Conservation (phyloP, 2,888 invertebrate genomes). For the Theretra japonica region DNA sequence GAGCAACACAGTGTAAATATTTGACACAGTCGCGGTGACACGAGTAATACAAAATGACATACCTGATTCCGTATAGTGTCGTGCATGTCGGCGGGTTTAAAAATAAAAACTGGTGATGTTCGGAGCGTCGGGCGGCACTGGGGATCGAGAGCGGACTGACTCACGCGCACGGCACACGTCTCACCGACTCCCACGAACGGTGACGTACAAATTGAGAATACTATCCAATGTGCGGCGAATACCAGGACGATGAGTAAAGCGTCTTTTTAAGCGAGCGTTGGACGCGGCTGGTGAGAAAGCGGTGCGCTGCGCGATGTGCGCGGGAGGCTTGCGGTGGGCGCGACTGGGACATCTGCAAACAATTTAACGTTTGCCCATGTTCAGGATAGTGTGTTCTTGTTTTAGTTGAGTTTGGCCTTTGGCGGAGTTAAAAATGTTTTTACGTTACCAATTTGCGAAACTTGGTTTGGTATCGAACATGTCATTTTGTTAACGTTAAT, state of each 20-base stretch:
- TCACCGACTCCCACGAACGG: conserved; percentile 44
- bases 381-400: not conserved
- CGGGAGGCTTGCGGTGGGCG: conserved; percentile 49
- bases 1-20: conserved; percentile 10
- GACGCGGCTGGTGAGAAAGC: conserved; percentile 42
- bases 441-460: not conserved
- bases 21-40: conserved; percentile 14
- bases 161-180: conserved; percentile 30
- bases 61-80: conserved; percentile 64
- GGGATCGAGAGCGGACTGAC: conserved; percentile 58
- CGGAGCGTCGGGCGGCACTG: conserved; percentile 46
- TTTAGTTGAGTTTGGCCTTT: no score
- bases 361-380: conserved; percentile 15
- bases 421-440: not conserved
- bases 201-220: conserved; percentile 47
- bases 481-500: no score
- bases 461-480: no score
- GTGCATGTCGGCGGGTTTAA: conserved; percentile 50
- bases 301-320: conserved; percentile 43
- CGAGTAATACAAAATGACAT: conserved; percentile 31
- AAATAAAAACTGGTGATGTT: conserved; percentile 29
- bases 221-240: conserved; percentile 52
- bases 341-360: conserved; percentile 30
- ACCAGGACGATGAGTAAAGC: conserved; percentile 45
- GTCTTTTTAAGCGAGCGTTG: conserved; percentile 55